phyloP scores from a whole-genome alignment of 2,888 invertebrate species.

The Actias luna region DNA sequence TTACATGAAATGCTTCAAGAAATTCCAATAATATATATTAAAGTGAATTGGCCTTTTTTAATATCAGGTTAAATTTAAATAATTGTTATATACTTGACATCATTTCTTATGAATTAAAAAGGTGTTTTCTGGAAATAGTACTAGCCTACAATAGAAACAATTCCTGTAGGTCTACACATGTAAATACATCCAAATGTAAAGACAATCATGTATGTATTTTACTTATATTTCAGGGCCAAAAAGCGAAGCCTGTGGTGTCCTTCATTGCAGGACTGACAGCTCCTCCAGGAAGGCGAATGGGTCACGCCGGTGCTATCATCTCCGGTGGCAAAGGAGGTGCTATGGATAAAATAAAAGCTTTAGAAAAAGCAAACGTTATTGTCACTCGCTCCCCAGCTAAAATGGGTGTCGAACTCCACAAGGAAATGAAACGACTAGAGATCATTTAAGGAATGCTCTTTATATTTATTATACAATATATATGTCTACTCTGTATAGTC shows the following conservation, averaged over 20 bases:
- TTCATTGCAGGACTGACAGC: constrained; percentile 99
- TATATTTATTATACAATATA: constrained; percentile 37
- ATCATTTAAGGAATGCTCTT: constrained; percentile 67
- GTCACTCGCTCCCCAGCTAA: constrained; percentile 98
- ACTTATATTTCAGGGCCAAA: constrained; percentile 84
- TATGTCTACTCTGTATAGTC: constrained; percentile 60
- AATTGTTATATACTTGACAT: no score
- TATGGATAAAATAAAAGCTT: constrained; percentile 97
- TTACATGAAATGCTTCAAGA: no score
- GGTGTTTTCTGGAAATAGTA: no score
- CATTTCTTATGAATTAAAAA: no score
- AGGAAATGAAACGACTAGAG: constrained; percentile 93
- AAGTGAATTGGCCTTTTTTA: no score
- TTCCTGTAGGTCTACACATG: no score
- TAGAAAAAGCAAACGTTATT: constrained; percentile 95
- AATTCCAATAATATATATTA: no score
- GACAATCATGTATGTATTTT: neutral
- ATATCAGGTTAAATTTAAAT: no score
- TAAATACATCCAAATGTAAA: no score
- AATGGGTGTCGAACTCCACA: constrained; percentile 94
- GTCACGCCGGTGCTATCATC: constrained; percentile 99
- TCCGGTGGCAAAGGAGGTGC: constrained; percentile 99
- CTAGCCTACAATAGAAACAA: neutral
- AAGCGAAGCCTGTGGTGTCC: constrained; percentile 98
- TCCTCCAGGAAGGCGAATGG: constrained; percentile 99